These are phyloP conservation scores for Drosophila fulvimacula DNA, from an alignment of 2,888 invertebrate genomes.

Conservation along the genomic window DNA sequence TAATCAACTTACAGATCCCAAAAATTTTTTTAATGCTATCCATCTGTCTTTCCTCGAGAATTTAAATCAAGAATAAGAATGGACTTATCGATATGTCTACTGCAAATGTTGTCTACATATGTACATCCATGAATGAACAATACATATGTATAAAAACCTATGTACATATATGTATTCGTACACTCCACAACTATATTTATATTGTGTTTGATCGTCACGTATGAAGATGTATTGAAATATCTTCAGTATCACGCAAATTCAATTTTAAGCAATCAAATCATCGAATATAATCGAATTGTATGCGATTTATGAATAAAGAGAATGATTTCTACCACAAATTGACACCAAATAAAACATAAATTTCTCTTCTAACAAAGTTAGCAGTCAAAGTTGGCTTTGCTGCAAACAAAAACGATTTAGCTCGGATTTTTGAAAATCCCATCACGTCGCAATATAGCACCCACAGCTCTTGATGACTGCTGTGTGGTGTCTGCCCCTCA, in stretches of 20 bases:
- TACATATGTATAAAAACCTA: neutral
- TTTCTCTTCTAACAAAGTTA: constrained; percentile 70
- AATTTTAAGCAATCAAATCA: constrained; percentile 69
- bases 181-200: constrained; percentile 18
- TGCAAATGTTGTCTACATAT: neutral
- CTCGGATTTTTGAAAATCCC: constrained; percentile 71
- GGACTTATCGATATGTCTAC: neutral
- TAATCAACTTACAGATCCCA: too few relatives aligned
- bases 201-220: constrained; percentile 53
- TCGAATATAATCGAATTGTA: constrained; percentile 66
- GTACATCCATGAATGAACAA: constrained; percentile 1
- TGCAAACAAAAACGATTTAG: constrained; percentile 72
- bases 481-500: constrained; percentile 4
- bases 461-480: constrained; percentile 36
- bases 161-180: neutral
- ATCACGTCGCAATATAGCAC: constrained; percentile 64
- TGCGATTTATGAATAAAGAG: constrained; percentile 67
- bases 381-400: constrained; percentile 67
- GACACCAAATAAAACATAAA: constrained; percentile 72
- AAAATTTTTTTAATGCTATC: neutral
- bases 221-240: constrained; percentile 51
- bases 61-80: neutral
- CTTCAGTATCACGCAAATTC: constrained; percentile 60
- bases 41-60: neutral
- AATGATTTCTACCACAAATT: constrained; percentile 72